A percentile compares a stretch with the other conserved stretches of the same genome.
These are phyloP conservation scores for Procambarus virginalis DNA, from an alignment of 1,140 invertebrate genomes.

Conservation along the genomic window DNA sequence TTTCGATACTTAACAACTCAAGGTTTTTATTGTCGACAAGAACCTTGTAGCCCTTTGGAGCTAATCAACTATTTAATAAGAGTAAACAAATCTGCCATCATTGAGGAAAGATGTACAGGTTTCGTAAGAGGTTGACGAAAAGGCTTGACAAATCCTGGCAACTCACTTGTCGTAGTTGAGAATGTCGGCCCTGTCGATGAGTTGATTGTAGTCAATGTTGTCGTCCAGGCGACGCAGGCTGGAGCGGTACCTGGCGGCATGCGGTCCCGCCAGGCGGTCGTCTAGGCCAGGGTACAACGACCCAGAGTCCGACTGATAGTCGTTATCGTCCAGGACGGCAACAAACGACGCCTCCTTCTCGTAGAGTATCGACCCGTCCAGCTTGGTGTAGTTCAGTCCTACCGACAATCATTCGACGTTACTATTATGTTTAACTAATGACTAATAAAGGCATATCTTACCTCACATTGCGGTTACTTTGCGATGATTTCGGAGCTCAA, in stretches of 20 bases:
- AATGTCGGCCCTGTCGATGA: constrained; percentile 53
- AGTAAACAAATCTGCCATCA: too few species aligned
- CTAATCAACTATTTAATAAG: too few species aligned
- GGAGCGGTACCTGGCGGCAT: neutral
- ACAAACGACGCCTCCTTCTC: constrained; percentile 88
- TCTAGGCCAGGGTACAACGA: neutral
- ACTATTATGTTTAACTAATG: too few species aligned
- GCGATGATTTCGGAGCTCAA: too few species aligned
- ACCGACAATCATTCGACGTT: neutral
- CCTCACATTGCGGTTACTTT: too few species aligned
- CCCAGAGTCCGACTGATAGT: neutral
- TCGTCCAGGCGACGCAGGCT: neutral
- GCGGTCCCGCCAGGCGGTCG: neutral
- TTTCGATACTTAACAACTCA: too few species aligned
- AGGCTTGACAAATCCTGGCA: too few species aligned
- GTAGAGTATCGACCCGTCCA: constrained; percentile 83
- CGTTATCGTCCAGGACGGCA: constrained; percentile 78
- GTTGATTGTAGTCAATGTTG: constrained; percentile 35
- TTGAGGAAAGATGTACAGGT: too few species aligned
- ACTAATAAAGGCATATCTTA: too few species aligned
- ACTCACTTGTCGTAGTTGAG: constrained; percentile 59
- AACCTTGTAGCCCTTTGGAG: too few species aligned
- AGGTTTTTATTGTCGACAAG: too few species aligned
- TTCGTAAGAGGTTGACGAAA: too few species aligned
- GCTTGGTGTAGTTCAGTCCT: constrained; percentile 76